Conservation (phyloP, 1,140 invertebrate species). For the Brachionus paranguensis region DNA sequence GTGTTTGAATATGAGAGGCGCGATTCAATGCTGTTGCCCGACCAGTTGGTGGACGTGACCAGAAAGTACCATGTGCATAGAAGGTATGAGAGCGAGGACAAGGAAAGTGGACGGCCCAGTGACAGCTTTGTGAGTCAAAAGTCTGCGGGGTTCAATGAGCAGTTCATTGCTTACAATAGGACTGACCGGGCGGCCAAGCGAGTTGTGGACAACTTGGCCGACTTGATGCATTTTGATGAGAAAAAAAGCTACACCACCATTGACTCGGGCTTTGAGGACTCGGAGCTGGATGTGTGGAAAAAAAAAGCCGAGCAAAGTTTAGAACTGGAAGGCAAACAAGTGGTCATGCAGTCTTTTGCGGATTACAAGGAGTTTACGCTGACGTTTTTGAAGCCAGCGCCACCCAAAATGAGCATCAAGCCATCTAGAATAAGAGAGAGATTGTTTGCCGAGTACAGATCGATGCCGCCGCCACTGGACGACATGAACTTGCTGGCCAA, state of each 20-base stretch:
- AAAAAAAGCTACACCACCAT: not conserved
- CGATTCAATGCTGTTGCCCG: not conserved
- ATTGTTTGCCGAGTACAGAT: constrained; percentile 50
- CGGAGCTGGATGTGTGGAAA: not conserved
- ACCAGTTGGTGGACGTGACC: constrained; percentile 2
- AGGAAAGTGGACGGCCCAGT: not conserved
- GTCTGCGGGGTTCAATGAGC: not conserved
- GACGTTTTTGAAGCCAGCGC: constrained; percentile 52
- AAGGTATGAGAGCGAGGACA: not conserved
- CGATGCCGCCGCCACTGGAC: constrained; percentile 16
- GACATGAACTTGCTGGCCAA: not conserved
- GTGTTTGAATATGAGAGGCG: constrained; percentile 23
- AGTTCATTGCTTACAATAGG: not conserved
- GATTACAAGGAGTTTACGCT: constrained; percentile 34
- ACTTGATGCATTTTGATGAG: not conserved
- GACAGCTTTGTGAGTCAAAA: not conserved
- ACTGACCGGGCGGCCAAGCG: not conserved
- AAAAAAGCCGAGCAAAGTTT: not conserved
- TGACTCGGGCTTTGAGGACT: not conserved
- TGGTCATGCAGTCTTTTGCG: not conserved
- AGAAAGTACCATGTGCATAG: not conserved
- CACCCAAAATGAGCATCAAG: constrained; percentile 52
- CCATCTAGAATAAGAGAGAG: constrained; percentile 49
- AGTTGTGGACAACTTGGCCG: not conserved
- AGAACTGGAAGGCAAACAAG: not conserved